These are phyloP conservation scores for Fregata magnificens DNA, from an alignment of 2,113 vertebrate genomes.

Conservation along the genomic window DNA sequence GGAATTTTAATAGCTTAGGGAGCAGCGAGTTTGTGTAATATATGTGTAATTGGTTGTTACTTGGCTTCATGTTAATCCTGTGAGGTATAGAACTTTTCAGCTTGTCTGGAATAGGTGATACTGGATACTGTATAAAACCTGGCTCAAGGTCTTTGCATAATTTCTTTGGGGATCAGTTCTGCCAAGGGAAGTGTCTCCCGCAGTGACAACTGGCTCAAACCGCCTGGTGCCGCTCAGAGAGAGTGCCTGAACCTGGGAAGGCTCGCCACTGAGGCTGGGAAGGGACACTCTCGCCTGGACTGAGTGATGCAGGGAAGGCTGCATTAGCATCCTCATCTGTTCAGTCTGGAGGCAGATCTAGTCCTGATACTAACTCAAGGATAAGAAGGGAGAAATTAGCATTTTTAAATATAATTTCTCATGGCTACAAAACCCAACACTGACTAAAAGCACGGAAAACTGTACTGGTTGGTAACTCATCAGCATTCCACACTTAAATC, in stretches of 20 bases:
- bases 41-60: not conserved
- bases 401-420: not conserved
- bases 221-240: not conserved
- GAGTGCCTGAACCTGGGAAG: not conserved
- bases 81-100: not conserved
- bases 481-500: not conserved
- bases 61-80: not conserved
- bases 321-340: not conserved
- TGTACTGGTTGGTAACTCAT: not conserved
- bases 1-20: not conserved
- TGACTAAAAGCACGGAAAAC: not conserved
- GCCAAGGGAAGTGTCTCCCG: not conserved
- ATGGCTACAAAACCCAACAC: not conserved
- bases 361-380: not conserved
- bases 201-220: not conserved
- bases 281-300: fast-evolving
- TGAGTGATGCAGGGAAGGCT: not conserved
- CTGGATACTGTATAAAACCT: not conserved
- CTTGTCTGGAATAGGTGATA: not conserved
- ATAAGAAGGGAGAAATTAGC: not conserved
- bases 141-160: not conserved
- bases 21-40: not conserved
- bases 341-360: not conserved
- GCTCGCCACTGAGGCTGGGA: fast-evolving
- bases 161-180: not conserved